phyloP scores from a whole-genome alignment of 2,888 invertebrate genomes.

The Hypselothyrea guttata region DNA sequence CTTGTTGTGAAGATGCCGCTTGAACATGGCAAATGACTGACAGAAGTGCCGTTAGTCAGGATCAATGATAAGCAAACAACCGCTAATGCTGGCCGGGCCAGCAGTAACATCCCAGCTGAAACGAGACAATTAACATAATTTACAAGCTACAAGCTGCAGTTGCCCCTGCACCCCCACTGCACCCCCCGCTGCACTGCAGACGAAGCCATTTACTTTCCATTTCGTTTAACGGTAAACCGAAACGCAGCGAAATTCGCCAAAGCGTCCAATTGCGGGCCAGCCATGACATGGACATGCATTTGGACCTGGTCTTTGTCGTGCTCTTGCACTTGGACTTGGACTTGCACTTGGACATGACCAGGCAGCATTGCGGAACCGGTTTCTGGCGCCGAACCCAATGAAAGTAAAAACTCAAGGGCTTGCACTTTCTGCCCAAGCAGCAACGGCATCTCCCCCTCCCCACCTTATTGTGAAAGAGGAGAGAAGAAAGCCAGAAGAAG shows the following conservation, averaged over 20 bases:
- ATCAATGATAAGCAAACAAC: constrained; percentile 48
- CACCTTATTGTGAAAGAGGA: constrained; percentile 18
- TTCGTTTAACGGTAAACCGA: constrained; percentile 71
- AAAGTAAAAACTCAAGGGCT: constrained; percentile 83
- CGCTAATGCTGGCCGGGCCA: constrained; percentile 32
- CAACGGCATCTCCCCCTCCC: constrained; percentile 12
- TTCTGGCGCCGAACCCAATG: constrained; percentile 45
- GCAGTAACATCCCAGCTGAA: constrained; percentile 35
- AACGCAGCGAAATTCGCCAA: constrained; percentile 57
- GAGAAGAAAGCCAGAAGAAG: constrained; percentile 27
- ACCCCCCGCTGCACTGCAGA: neutral
- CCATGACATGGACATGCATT: constrained; percentile 42
- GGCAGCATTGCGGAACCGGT: constrained; percentile 45
- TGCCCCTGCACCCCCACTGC: constrained; percentile 12
- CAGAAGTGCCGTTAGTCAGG: constrained; percentile 62
- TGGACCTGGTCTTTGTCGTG: constrained; percentile 21
- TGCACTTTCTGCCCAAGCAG: constrained; percentile 79
- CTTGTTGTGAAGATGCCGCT: no score
- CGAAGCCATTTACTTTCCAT: constrained; percentile 65
- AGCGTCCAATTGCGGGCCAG: constrained; percentile 43
- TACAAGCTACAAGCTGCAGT: constrained; percentile 43
- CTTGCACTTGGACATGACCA: constrained; percentile 35
- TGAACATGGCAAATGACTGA: constrained; percentile 35
- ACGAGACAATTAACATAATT: constrained; percentile 72
- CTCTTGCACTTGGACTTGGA: constrained; percentile 11